phyloP scores from a whole-genome alignment of 2,113 vertebrate species.

The Chauna torquata region DNA sequence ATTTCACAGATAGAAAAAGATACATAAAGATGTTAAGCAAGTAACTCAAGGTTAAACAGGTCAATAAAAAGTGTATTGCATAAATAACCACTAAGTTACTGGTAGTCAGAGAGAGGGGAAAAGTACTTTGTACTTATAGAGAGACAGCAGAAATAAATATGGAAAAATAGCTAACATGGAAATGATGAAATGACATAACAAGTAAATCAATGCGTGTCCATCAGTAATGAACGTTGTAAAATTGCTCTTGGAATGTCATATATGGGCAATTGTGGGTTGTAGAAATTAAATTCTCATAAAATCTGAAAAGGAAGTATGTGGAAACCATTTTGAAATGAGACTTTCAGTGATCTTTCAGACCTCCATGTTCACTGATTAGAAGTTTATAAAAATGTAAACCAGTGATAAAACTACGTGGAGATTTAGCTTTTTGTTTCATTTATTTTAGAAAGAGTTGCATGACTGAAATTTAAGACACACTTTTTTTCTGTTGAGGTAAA shows the following conservation, averaged over 20 bases:
- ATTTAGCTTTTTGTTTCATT: background rate
- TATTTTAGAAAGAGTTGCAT: background rate
- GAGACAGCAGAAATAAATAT: background rate
- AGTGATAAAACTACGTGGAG: background rate
- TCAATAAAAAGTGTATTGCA: background rate
- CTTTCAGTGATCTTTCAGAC: background rate
- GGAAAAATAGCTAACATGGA: background rate
- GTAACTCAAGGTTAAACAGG: background rate
- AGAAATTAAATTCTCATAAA: background rate
- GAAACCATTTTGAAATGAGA: background rate
- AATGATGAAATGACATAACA: background rate
- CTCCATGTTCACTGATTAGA: background rate
- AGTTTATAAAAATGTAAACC: background rate
- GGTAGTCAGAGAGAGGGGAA: background rate
- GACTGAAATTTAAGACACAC: background rate
- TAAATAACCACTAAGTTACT: background rate
- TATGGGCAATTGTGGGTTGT: background rate
- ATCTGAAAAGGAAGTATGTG: background rate
- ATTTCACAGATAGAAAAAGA: background rate
- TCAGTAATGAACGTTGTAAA: background rate
- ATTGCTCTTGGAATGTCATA: background rate
- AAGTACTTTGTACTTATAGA: background rate
- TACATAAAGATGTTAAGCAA: background rate
- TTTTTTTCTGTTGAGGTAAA: background rate
- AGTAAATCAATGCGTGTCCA: background rate